phyloP scores from a whole-genome alignment of 1,140 invertebrate species.

The Epicauta chinensis region DNA sequence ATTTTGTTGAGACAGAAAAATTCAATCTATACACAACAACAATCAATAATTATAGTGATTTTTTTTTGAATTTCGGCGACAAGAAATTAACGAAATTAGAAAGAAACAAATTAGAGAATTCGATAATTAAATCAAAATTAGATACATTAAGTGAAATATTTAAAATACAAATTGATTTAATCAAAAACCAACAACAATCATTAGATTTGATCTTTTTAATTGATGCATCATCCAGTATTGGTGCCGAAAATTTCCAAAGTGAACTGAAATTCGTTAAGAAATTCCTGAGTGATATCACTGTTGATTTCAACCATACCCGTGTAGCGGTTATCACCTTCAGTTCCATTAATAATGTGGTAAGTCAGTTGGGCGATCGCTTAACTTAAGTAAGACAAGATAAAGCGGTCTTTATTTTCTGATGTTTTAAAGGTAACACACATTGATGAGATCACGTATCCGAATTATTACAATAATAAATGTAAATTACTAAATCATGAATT shows the following conservation, averaged over 20 bases:
- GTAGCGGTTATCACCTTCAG: slow-evolving; percentile 64
- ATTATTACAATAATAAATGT: slow-evolving; percentile 55
- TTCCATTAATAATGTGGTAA: slow-evolving; percentile 50
- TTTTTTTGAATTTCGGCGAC: slow-evolving; percentile 39
- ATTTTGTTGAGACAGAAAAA: not conserved
- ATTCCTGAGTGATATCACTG: slow-evolving; percentile 62
- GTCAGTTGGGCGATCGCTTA: slow-evolving; percentile 18
- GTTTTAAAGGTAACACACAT: slow-evolving; percentile 47
- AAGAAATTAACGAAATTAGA: slow-evolving; percentile 30
- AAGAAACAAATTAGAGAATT: slow-evolving; percentile 40
- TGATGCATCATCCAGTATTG: slow-evolving; percentile 62
- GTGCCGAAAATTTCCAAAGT: slow-evolving; percentile 58
- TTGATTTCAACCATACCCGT: slow-evolving; percentile 56
- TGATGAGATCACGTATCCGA: slow-evolving; percentile 53
- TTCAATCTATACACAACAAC: slow-evolving; percentile 16
- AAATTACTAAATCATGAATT: slow-evolving; percentile 55
- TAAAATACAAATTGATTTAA: slow-evolving; percentile 47
- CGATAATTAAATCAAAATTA: slow-evolving; percentile 56
- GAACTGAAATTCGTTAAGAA: slow-evolving; percentile 67
- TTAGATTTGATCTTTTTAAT: slow-evolving; percentile 65
- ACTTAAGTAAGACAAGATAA: not conserved
- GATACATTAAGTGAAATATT: slow-evolving; percentile 50
- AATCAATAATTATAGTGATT: slow-evolving; percentile 36
- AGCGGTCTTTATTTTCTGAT: not conserved
- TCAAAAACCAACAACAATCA: slow-evolving; percentile 25